Evolutionary conservation across 2,888 invertebrate genomes (phyloP).

Genomic region (Dynastes tityus): DNA sequence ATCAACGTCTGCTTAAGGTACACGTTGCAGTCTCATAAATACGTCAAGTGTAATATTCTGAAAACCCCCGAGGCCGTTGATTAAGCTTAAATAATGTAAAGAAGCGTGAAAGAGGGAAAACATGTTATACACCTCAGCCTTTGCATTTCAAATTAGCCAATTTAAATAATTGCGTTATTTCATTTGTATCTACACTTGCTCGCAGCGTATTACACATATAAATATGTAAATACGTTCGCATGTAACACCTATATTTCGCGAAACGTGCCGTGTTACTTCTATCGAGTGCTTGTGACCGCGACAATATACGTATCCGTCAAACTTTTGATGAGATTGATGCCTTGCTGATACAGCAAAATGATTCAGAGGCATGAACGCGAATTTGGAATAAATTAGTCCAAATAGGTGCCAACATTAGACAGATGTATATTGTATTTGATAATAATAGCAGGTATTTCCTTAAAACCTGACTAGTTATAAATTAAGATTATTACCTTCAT

Average conservation of each 20-base stretch:
- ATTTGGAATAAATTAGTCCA: too few species aligned
- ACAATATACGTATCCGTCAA: too few species aligned
- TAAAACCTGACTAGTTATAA: too few species aligned
- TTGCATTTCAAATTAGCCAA: conserved; percentile 45
- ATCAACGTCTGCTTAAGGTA: not conserved
- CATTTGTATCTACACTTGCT: conserved; percentile 36
- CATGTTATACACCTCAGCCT: conserved; percentile 31
- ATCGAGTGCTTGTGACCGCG: not conserved
- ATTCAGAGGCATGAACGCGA: too few species aligned
- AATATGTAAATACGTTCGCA: conserved; percentile 45
- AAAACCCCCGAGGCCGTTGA: conserved; percentile 3
- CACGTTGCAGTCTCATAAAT: not conserved
- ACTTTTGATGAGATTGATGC: too few species aligned
- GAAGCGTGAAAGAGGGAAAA: conserved; percentile 20
- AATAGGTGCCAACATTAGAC: too few species aligned
- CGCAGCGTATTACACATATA: conserved; percentile 29
- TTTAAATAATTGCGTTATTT: conserved; percentile 41
- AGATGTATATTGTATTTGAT: too few species aligned
- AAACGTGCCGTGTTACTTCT: conserved; percentile 2
- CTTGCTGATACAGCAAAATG: too few species aligned
- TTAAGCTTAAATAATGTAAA: conserved; percentile 34
- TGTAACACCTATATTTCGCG: conserved; percentile 18
- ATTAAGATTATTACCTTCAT: too few species aligned
- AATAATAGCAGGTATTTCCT: too few species aligned
- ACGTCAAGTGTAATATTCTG: conserved; percentile 3